These are phyloP conservation scores for Aricia agestis DNA, from an alignment of 1,140 invertebrate species.

Conservation along the genomic window DNA sequence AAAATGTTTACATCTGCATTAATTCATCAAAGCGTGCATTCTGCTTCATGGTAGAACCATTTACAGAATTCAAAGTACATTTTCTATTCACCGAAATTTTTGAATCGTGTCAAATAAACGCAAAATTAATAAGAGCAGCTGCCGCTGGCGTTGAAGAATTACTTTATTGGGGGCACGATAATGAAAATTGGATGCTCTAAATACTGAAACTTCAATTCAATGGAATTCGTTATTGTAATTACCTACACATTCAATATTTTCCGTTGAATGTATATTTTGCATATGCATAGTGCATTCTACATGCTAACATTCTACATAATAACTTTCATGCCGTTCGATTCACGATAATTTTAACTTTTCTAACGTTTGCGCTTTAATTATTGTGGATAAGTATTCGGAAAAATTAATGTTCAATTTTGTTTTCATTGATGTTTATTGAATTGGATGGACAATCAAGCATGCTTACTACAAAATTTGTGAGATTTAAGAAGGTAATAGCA, in stretches of 20 bases:
- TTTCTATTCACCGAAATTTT: constrained; percentile 1
- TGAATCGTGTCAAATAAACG: constrained; percentile 3
- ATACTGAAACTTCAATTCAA: background rate
- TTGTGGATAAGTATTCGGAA: too few species aligned
- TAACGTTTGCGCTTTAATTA: too few species aligned
- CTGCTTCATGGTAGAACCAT: background rate
- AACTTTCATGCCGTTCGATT: too few species aligned
- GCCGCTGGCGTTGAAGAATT: background rate
- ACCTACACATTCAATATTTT: background rate
- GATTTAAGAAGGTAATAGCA: too few species aligned
- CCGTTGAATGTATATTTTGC: background rate
- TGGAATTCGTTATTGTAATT: background rate
- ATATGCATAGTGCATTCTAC: too few species aligned
- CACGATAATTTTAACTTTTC: too few species aligned
- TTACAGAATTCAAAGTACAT: background rate
- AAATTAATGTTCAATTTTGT: too few species aligned
- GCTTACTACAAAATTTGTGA: too few species aligned
- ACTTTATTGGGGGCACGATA: background rate
- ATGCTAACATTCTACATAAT: background rate
- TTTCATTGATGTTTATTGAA: too few species aligned
- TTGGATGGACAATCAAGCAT: too few species aligned
- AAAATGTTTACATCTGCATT: too few species aligned
- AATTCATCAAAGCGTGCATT: too few species aligned
- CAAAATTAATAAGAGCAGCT: constrained; percentile 1
- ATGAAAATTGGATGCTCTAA: background rate